These are phyloP conservation scores for Syngnathus scovelli DNA, from an alignment of 2,113 vertebrate genomes.

Conservation along the genomic window DNA sequence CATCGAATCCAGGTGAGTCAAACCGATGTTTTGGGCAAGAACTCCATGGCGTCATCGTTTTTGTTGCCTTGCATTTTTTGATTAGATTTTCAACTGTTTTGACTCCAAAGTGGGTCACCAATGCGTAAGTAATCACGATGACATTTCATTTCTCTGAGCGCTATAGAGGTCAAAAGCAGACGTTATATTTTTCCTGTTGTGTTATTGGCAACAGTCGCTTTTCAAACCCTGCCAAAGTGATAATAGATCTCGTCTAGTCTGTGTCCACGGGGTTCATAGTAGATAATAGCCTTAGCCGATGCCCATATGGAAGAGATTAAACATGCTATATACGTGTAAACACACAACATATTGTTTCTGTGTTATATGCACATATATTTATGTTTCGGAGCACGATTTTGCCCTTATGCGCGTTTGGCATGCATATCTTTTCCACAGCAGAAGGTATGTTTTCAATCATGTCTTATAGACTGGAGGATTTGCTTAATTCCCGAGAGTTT, in stretches of 20 bases:
- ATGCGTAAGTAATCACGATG: slow-evolving; percentile 27
- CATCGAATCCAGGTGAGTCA: slow-evolving; percentile 70
- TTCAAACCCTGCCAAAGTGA: slow-evolving; percentile 41
- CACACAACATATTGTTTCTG: slow-evolving; percentile 19
- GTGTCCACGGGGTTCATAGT: slow-evolving; percentile 52
- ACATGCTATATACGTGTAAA: slow-evolving; percentile 47
- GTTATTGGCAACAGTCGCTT: slow-evolving; percentile 30
- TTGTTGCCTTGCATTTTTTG: background rate
- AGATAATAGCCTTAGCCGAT: slow-evolving; percentile 65
- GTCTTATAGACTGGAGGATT: slow-evolving; percentile 4
- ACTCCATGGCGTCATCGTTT: background rate
- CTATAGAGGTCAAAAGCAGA: slow-evolving; percentile 22
- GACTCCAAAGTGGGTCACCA: slow-evolving; percentile 28
- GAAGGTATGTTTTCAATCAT: slow-evolving; percentile 1
- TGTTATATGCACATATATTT: slow-evolving; percentile 10
- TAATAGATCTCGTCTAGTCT: slow-evolving; percentile 39
- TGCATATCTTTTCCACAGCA: background rate
- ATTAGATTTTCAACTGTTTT: slow-evolving; percentile 33
- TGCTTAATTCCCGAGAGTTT: slow-evolving; percentile 14
- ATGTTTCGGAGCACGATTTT: background rate
- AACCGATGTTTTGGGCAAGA: slow-evolving; percentile 4
- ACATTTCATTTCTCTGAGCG: slow-evolving; percentile 33
- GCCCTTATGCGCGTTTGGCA: background rate
- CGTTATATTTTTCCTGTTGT: slow-evolving; percentile 17
- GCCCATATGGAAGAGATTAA: slow-evolving; percentile 69